Evolutionary conservation across 2,888 invertebrate genomes (phyloP).

Genomic region (Ligdia adustata): DNA sequence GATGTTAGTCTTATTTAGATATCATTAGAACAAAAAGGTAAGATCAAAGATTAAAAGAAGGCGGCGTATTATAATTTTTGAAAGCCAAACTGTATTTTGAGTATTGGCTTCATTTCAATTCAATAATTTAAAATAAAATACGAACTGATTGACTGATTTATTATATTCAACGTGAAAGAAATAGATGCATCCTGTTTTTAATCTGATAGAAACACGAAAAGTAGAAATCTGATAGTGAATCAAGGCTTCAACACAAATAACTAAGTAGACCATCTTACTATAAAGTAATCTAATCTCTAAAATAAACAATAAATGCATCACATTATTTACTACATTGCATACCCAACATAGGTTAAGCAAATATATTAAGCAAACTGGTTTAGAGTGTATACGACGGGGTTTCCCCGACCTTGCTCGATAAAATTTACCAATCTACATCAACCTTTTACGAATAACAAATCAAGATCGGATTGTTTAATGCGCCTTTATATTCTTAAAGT

Average conservation of each 20-base stretch:
- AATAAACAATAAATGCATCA: slow-evolving; percentile 13
- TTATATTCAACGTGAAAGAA: too few relatives aligned
- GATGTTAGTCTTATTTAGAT: too few relatives aligned
- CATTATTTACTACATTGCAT: slow-evolving; percentile 12
- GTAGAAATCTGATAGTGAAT: background rate
- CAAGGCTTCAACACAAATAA: background rate
- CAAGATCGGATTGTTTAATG: background rate
- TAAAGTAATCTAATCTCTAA: slow-evolving; percentile 1
- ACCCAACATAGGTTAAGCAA: slow-evolving; percentile 13
- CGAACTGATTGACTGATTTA: too few relatives aligned
- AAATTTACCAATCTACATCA: slow-evolving; percentile 14
- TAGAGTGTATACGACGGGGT: slow-evolving; percentile 20
- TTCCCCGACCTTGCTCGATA: slow-evolving; percentile 24
- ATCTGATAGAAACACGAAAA: background rate
- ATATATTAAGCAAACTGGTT: slow-evolving; percentile 16
- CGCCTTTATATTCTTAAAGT: slow-evolving; percentile 2
- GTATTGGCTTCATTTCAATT: too few relatives aligned
- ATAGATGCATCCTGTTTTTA: too few relatives aligned
- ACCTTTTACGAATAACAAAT: slow-evolving; percentile 5
- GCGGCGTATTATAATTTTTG: too few relatives aligned
- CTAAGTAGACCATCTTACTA: background rate
- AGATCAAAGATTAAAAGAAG: too few relatives aligned
- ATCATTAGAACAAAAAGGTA: too few relatives aligned
- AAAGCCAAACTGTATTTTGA: too few relatives aligned
- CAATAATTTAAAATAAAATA: too few relatives aligned